phyloP scores from a whole-genome alignment of 2,888 invertebrate genomes.

The Macrophya annulata region DNA sequence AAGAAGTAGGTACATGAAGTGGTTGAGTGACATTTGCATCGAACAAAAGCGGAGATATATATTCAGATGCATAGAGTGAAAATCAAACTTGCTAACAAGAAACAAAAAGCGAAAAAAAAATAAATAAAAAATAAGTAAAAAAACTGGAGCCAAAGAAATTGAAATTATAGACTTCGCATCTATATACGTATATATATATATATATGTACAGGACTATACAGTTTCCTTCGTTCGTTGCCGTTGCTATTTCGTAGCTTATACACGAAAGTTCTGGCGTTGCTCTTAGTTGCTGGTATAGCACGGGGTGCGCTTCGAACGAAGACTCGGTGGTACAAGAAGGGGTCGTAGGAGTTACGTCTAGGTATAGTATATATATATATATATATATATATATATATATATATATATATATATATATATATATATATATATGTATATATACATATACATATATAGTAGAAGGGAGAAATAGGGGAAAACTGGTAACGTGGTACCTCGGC shows the following conservation, averaged over 20 bases:
- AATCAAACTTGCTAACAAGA: background rate
- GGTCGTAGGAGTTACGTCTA: background rate
- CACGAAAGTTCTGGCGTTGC: background rate
- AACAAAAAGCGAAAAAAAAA: too few relatives aligned
- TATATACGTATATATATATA: too few relatives aligned
- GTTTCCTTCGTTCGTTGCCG: slow-evolving; percentile 4
- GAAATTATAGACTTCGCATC: background rate
- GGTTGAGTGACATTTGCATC: too few relatives aligned
- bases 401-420: too few relatives aligned
- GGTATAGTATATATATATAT: too few relatives aligned
- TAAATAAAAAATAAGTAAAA: too few relatives aligned
- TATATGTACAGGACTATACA: background rate
- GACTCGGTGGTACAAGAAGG: slow-evolving; percentile 10
- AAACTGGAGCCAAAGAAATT: background rate
- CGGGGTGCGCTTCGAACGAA: slow-evolving; percentile 19
- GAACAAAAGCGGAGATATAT: too few relatives aligned
- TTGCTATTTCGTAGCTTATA: background rate
- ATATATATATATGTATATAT: too few relatives aligned
- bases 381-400: too few relatives aligned
- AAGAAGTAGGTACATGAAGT: too few relatives aligned
- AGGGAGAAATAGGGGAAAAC: background rate
- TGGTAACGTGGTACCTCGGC: slow-evolving; percentile 24
- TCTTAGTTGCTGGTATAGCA: background rate
- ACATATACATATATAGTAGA: background rate
- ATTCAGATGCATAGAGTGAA: background rate